Base-by-base conservation (phyloP, 2,797 vertebrate species). In the Crypturellus tataupa region DNA sequence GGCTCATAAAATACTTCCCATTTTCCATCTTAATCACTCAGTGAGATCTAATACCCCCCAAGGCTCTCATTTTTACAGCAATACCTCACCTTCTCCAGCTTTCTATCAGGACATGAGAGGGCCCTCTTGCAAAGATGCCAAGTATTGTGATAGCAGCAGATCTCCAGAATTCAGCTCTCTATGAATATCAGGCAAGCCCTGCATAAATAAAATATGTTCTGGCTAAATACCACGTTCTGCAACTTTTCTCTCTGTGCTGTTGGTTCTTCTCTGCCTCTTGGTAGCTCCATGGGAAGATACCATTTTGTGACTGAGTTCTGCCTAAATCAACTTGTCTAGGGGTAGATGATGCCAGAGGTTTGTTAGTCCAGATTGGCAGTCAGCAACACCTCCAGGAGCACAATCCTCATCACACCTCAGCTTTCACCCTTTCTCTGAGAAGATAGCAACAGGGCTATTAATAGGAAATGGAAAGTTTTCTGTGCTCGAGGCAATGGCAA, bases 301-400 rank as follows among this genome's bases (percentile, higher is more conserved):
- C 68, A 60, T 31, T 68, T 46, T 0, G 0, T 37, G 51, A 60
- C 71, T 58, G 75, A 70, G 78, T 44, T 90, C 75, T 91, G 75
- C 78, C 18, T 23, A 20, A 81, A 70, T 67, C 56, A 24, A 0
- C 78, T 60, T 90, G 83, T 53, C 63, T n/a, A 40, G 42, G 56
- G 93, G 75, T 35, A 68, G 88, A 85, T 62, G 35, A 3, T 16
- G 56, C 56, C 91, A 70, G 39, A 24, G 47, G 78, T 95, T 93
- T 91, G 75, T 80, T 95, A 64, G 90, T 88, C 75, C 64, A 79
- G 80, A 79, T 92, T 79, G 67, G 63, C 1, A 11, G 88, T 47
- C 60, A 51, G 33, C 56, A 4, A 84, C 77, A 85, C 53, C 80
- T 91, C 78, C 68, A 77, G 90, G 63, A 91, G 78, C 80, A 51